phyloP scores from a whole-genome alignment of 2,797 vertebrate genomes.

The Neopelma chrysocephalum region DNA sequence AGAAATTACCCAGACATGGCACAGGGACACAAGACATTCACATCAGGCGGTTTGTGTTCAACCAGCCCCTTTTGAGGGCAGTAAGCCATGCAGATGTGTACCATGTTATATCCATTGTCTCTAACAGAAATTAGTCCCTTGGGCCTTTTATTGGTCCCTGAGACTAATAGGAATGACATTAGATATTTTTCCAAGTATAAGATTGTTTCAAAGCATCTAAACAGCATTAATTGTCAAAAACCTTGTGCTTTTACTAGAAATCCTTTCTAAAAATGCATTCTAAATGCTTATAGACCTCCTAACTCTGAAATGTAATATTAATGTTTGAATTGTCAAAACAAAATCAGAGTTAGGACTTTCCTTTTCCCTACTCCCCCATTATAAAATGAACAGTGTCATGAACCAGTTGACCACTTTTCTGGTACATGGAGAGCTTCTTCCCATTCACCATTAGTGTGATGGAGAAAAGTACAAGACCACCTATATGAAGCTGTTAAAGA shows the following conservation, averaged over 20 bases:
- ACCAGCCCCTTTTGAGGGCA: neutral
- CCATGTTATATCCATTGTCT: neutral
- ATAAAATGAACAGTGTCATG: neutral
- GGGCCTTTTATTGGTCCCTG: neutral
- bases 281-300: neutral
- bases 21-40: neutral
- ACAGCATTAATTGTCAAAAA: neutral
- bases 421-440: neutral
- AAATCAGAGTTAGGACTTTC: neutral
- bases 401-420: neutral
- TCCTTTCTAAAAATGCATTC: neutral
- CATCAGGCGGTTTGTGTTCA: neutral
- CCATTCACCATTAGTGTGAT: neutral
- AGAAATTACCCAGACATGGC: neutral
- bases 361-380: neutral
- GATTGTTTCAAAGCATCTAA: neutral
- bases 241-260: neutral
- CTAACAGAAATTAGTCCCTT: neutral
- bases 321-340: neutral
- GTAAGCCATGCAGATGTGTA: neutral
- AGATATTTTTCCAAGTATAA: neutral
- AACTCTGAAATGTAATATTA: neutral
- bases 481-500: neutral
- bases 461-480: neutral
- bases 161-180: neutral